These are phyloP conservation scores for Mirounga angustirostris DNA, from an alignment of 2,113 vertebrate genomes.

Conservation along the genomic window DNA sequence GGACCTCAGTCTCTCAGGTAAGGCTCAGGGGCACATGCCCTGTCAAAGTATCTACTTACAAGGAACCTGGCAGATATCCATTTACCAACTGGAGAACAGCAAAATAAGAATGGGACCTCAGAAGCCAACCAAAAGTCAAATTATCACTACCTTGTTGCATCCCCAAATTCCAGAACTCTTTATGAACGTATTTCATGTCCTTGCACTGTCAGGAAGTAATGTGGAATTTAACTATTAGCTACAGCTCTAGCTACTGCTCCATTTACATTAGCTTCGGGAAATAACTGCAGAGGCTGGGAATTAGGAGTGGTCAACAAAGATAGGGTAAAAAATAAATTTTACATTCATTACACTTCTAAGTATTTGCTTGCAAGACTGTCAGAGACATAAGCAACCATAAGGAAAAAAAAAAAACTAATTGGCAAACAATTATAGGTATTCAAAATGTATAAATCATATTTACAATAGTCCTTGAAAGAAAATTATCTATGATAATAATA, in stretches of 20 bases:
- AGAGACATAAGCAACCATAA: neutral
- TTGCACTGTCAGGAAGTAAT: neutral
- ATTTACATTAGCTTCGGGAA: neutral
- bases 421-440: neutral
- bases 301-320: neutral
- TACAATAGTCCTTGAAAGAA: neutral
- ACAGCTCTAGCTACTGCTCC: neutral
- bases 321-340: neutral
- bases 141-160: neutral
- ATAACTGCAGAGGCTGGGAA: neutral
- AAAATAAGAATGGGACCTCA: neutral
- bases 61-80: neutral
- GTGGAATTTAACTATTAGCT: neutral
- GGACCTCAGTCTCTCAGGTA: neutral
- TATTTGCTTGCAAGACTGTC: neutral
- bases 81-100: neutral
- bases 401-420: neutral
- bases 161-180: neutral
- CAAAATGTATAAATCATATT: neutral
- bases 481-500: neutral
- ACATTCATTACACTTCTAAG: neutral
- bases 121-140: neutral
- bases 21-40: neutral
- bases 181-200: neutral
- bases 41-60: neutral